A percentile compares a stretch with the other conserved stretches of the same genome.
These are phyloP conservation scores for Eupithecia abbreviata DNA, from an alignment of 2,888 invertebrate species.

Conservation along the genomic window DNA sequence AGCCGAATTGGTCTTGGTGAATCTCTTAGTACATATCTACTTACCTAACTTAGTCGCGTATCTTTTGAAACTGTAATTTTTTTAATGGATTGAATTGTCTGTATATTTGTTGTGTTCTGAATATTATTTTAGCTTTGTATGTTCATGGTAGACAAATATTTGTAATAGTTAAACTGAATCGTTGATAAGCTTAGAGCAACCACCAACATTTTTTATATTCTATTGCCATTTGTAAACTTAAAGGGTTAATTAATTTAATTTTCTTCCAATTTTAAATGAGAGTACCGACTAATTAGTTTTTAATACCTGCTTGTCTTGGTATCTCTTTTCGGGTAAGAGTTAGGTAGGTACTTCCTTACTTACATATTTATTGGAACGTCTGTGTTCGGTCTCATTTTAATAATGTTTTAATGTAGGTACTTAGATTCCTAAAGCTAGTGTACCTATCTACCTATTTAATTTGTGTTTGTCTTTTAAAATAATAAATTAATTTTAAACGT, in stretches of 20 bases:
- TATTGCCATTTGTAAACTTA: neutral
- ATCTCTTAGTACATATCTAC: slow-evolving; percentile 49
- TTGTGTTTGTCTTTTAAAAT: slow-evolving; percentile 32
- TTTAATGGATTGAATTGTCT: slow-evolving; percentile 11
- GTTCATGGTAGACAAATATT: neutral
- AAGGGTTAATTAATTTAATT: neutral
- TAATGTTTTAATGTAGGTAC: slow-evolving; percentile 35
- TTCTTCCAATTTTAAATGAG: neutral
- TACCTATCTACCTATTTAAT: slow-evolving; percentile 9
- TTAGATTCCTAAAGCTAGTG: slow-evolving; percentile 6
- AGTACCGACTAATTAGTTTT: neutral
- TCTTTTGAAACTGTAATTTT: neutral
- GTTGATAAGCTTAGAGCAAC: neutral
- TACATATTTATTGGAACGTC: slow-evolving; percentile 38
- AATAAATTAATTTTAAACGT: slow-evolving; percentile 18
- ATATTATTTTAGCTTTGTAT: slow-evolving; percentile 3
- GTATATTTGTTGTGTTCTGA: slow-evolving; percentile 17
- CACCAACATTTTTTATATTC: neutral
- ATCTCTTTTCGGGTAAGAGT: neutral
- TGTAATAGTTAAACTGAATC: neutral
- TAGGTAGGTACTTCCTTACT: slow-evolving; percentile 12
- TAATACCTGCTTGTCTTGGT: neutral
- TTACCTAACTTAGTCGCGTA: slow-evolving; percentile 7
- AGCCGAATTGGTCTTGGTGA: slow-evolving; percentile 85
- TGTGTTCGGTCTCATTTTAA: slow-evolving; percentile 52